Base-by-base conservation (phyloP, 2,113 vertebrate species). In the Sisor rabdophorus region DNA sequence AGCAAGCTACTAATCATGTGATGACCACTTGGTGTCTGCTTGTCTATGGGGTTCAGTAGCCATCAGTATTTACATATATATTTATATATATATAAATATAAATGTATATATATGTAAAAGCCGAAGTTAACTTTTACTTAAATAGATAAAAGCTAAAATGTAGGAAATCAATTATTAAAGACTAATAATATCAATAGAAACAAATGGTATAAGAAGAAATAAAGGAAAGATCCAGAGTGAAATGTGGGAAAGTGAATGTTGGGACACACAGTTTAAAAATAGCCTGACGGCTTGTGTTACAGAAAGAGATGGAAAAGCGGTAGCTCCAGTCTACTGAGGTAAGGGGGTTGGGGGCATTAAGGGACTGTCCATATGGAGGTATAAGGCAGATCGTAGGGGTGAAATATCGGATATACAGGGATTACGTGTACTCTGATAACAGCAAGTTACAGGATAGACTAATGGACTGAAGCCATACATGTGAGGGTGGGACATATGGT, bases 211-310 rank as follows among this genome's bases (percentile, higher is more conserved):
- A 47, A 17, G 10, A 24, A 68, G 47, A 0, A 26, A 48, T 22
- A 67, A 26, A 24, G 15, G 16, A 68, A 10, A 15, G 40, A 22
- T 15, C 30, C 82, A 85, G 75, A 80, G 83, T 81, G 80, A 86
- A 78, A 88, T 83, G 83, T 80, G 85, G 88, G 84, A 85, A 80
- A 78, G 85, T 82, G 83, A 88, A 87, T 83, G 84, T 84, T 88
- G 86, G 84, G 85, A 90, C 87, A 79, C 85, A 84, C 82, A 48
- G 19, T 11, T 87, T 92, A 91, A 88, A 88, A 88, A 89, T 91
- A 92, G 83, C 83, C 26, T 59, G 8, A 16, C 47, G 86, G 87
- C 85, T 91, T 80, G 84, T 83, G 85, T 91, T 91, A 90, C 90
- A 90, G 24, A 54, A 9, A 70, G 75, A 63, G 70, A 77, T 71